phyloP scores from a whole-genome alignment of 2,797 vertebrate species.

The Sebastiscus albofasciatus region DNA sequence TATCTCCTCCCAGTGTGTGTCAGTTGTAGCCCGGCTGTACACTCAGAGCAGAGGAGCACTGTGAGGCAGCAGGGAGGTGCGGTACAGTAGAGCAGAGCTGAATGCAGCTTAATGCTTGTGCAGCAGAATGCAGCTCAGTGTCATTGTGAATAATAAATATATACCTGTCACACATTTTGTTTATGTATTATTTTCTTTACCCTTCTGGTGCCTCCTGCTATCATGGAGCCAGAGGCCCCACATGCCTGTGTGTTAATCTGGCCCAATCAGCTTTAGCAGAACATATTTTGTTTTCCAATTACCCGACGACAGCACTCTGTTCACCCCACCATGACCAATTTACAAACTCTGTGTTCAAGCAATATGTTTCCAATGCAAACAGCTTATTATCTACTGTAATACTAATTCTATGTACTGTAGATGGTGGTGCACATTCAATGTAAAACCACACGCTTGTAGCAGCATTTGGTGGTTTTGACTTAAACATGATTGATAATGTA shows the following conservation, averaged over 20 bases:
- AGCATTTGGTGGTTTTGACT: slow-evolving; percentile 8
- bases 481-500: slow-evolving; percentile 39
- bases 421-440: slow-evolving; percentile 15
- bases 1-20: slow-evolving; percentile 41
- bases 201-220: slow-evolving; percentile 42
- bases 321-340: slow-evolving; percentile 67
- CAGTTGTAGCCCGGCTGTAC: slow-evolving; percentile 21
- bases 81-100: slow-evolving; percentile 32
- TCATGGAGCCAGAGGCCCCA: slow-evolving; percentile 16
- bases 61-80: slow-evolving; percentile 55
- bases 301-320: slow-evolving; percentile 54
- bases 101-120: slow-evolving; percentile 66
- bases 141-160: slow-evolving; percentile 71
- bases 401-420: slow-evolving; percentile 41
- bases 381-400: slow-evolving; percentile 51
- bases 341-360: slow-evolving; percentile 51
- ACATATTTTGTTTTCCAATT: slow-evolving; percentile 76
- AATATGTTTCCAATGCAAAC: slow-evolving; percentile 54
- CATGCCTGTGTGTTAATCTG: slow-evolving; percentile 46
- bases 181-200: slow-evolving; percentile 53
- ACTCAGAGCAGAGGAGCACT: slow-evolving; percentile 31
- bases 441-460: slow-evolving; percentile 16
- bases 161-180: slow-evolving; percentile 53
- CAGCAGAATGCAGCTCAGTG: slow-evolving; percentile 68
- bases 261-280: slow-evolving; percentile 52